Conservation (phyloP, 2,797 vertebrate genomes). For the Chrysocyon brachyurus region DNA sequence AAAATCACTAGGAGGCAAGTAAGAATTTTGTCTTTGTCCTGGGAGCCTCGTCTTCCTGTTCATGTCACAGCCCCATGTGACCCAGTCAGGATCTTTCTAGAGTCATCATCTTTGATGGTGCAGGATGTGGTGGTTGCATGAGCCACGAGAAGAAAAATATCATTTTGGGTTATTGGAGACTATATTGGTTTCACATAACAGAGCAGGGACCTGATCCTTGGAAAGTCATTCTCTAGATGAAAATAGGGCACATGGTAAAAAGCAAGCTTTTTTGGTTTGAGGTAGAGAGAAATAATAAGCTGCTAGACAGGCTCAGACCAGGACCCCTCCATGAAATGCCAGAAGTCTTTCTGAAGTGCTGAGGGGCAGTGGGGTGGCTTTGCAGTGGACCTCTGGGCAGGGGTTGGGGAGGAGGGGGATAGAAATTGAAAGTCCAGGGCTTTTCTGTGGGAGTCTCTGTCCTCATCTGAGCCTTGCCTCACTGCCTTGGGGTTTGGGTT, state of each 20-base stretch:
- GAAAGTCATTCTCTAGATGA: background rate
- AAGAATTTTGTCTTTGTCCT: background rate
- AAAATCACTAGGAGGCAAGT: background rate
- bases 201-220: background rate
- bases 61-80: background rate
- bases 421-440: too few relatives aligned
- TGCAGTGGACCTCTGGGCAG: background rate
- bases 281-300: background rate
- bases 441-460: background rate
- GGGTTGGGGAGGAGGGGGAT: background rate
- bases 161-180: background rate
- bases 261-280: background rate
- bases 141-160: background rate
- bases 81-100: background rate
- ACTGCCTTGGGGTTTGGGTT: background rate
- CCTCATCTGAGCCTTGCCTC: background rate
- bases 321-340: background rate
- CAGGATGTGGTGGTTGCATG: background rate
- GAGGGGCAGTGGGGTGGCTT: background rate
- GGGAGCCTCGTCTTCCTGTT: background rate
- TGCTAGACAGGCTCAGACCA: background rate
- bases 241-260: background rate
- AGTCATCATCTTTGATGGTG: background rate
- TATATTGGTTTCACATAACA: background rate
- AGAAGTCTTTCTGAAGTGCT: background rate